Base-by-base conservation (phyloP, 2,888 invertebrate species). In the Eupeodes latifasciatus region DNA sequence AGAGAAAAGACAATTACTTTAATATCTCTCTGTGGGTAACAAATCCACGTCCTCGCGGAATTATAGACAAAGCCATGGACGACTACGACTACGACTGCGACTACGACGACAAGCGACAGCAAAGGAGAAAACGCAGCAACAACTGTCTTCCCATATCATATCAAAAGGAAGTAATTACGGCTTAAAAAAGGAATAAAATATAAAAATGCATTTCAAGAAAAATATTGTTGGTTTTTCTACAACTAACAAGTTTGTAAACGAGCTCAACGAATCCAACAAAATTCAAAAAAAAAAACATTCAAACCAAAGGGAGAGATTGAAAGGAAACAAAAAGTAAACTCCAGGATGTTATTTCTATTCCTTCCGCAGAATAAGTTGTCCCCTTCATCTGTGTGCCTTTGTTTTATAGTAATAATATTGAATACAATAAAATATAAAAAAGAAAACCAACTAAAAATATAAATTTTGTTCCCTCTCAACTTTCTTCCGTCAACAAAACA, bases 1-100 rank as follows among this genome's bases (percentile, higher is more conserved):
- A 81, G 77, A 59, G 76, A 80, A 66, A 77, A 81, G 87, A 87
- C 84, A 87, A 87, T 87, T 81, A 87, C 87, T 87, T 80, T 87
- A 87, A 87, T 87, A 84, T 64, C 77, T 88, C 84, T 9, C 27
- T 62, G 67, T 69, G 78, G 71, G 74, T 71, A 64, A 81, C 57
- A 61, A 53, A 78, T 74, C 74, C 62, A 62, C 57, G 61, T 81
- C 83, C 81, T 74, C 69, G 78, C 76, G 84, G 36, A 84, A 53
- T 66, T 55, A 71, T 53, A 76, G 78, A 81, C 85, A 85, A 78
- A 81, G 53, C 74, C 40, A 59, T 59, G 59, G 55, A 78, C 62
- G 55, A 40, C 49, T 51, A 57, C 47, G 57, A 71, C 49, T 51
- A 78, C 62, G 55, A 40, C 49, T 51, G 51, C 47, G 57, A 71